Percentiles rank a stretch among this genome's conserved stretches.
Conservation (phyloP, 2,113 vertebrate species). For the Mobula birostris region DNA sequence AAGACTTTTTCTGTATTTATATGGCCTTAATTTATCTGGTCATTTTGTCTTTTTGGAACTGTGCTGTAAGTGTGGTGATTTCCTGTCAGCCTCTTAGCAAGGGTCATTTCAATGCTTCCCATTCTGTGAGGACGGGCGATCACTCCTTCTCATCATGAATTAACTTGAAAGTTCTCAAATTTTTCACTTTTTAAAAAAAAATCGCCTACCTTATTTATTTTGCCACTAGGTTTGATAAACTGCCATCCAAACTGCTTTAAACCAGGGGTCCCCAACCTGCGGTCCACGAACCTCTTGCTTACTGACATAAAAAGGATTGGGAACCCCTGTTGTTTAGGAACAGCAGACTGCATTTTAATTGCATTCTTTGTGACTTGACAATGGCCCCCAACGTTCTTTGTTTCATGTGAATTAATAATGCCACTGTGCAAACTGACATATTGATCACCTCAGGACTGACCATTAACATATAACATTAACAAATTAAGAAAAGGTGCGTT, state of each 20-base stretch:
- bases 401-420: too few relatives aligned
- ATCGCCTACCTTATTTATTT: neutral
- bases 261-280: too few relatives aligned
- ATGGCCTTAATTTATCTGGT: neutral
- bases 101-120: neutral
- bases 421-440: neutral
- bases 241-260: neutral
- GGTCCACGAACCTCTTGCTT: too few relatives aligned
- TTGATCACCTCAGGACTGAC: neutral
- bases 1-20: too few relatives aligned
- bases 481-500: too few relatives aligned
- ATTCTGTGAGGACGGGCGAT: neutral
- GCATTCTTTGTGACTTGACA: too few relatives aligned
- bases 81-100: neutral
- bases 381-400: too few relatives aligned
- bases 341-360: too few relatives aligned
- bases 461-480: neutral
- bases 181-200: neutral
- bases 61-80: neutral
- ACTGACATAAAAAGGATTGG: too few relatives aligned
- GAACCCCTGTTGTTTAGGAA: too few relatives aligned
- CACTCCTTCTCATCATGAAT: neutral
- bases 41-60: neutral
- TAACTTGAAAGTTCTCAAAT: neutral
- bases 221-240: neutral